phyloP scores from a whole-genome alignment of 2,113 vertebrate species.

The Pelvicachromis taeniatus region DNA sequence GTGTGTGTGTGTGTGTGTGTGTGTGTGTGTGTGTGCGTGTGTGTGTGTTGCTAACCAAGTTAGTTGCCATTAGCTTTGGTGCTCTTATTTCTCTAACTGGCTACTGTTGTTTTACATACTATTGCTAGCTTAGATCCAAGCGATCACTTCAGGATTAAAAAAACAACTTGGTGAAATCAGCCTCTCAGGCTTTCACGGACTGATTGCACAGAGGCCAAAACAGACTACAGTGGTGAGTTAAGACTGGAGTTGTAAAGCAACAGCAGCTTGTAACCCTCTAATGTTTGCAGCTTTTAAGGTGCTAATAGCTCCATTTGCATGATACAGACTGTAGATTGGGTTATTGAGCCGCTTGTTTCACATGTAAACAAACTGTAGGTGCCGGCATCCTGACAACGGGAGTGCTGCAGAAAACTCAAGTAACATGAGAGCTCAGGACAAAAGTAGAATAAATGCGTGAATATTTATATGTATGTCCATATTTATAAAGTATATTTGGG shows the following conservation, averaged over 20 bases:
- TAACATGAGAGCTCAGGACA: neutral
- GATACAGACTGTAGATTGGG: neutral
- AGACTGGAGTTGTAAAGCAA: neutral
- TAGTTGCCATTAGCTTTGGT: neutral
- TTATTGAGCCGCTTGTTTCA: neutral
- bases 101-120: neutral
- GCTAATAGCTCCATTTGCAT: neutral
- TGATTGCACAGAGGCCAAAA: neutral
- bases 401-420: neutral
- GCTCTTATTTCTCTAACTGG: neutral
- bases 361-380: neutral
- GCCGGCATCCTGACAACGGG: neutral
- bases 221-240: neutral
- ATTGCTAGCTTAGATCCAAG: neutral
- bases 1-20: too few species aligned
- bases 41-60: neutral
- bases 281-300: neutral
- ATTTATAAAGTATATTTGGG: neutral
- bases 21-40: too few species aligned
- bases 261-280: neutral
- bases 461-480: neutral
- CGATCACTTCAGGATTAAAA: neutral
- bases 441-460: neutral
- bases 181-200: neutral
- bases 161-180: neutral